These are phyloP conservation scores for Enteromius treurensis DNA, from an alignment of 2,797 vertebrate genomes.

Conservation along the genomic window DNA sequence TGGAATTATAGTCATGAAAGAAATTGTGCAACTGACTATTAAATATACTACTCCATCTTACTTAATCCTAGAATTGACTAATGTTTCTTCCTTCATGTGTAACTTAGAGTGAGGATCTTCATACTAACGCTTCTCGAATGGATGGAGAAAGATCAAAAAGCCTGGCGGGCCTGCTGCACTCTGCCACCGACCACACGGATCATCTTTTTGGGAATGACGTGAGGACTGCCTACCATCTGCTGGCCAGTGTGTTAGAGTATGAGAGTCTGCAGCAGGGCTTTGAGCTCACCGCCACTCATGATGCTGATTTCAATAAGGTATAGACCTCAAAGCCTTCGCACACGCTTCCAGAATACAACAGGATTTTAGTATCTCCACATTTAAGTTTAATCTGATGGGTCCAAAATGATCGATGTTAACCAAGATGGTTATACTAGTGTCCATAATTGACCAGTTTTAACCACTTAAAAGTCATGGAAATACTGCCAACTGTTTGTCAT, in stretches of 20 bases:
- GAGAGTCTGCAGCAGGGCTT: slow-evolving; percentile 86
- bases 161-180: slow-evolving; percentile 73
- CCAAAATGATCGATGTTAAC: background rate
- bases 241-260: slow-evolving; percentile 76
- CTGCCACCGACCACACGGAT: slow-evolving; percentile 69
- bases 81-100: background rate
- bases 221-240: slow-evolving; percentile 81
- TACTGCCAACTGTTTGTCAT: too few species aligned
- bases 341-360: background rate
- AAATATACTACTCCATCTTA: background rate
- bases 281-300: slow-evolving; percentile 82
- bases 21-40: background rate
- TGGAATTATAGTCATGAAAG: background rate
- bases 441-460: background rate
- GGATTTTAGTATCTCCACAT: background rate
- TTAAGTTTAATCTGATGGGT: background rate
- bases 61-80: background rate
- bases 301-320: slow-evolving; percentile 85
- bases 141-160: slow-evolving; percentile 73
- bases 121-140: slow-evolving; percentile 77
- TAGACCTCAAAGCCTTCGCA: background rate
- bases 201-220: slow-evolving; percentile 80
- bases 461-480: too few species aligned
- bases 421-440: background rate
- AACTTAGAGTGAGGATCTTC: slow-evolving; percentile 81